phyloP scores from a whole-genome alignment of 2,113 vertebrate genomes.

The Chaetops frenatus region DNA sequence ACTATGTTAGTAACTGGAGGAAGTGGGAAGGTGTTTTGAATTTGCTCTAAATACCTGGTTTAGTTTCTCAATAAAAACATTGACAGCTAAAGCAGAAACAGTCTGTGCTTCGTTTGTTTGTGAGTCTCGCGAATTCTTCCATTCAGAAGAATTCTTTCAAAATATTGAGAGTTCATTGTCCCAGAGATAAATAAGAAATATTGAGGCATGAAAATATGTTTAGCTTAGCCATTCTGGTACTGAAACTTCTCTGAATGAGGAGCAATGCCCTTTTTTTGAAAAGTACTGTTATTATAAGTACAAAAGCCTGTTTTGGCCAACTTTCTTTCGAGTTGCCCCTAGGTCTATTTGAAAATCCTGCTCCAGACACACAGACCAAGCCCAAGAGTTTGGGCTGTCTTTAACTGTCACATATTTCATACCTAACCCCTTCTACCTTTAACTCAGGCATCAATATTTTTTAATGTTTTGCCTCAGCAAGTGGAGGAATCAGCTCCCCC shows the following conservation, averaged over 20 bases:
- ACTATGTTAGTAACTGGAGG: neutral
- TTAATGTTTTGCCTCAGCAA: neutral
- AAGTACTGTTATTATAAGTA: neutral
- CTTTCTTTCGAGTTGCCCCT: neutral
- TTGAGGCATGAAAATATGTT: neutral
- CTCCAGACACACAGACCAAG: neutral
- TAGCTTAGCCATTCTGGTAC: neutral
- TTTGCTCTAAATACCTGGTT: neutral
- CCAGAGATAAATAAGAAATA: neutral
- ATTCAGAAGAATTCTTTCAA: neutral
- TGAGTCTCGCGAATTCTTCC: neutral
- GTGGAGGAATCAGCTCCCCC: neutral
- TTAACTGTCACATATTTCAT: neutral
- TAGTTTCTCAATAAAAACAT: neutral
- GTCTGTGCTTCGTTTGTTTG: neutral
- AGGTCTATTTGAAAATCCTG: neutral
- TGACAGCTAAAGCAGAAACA: neutral
- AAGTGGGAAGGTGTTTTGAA: conserved; percentile 19
- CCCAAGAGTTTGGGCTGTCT: neutral
- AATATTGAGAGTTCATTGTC: neutral
- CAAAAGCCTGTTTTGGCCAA: neutral
- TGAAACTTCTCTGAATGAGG: conserved; percentile 1
- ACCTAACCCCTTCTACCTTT: neutral
- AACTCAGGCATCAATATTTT: neutral
- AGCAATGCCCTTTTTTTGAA: neutral